phyloP scores from a whole-genome alignment of 2,888 invertebrate genomes.

The Cryptus armator region DNA sequence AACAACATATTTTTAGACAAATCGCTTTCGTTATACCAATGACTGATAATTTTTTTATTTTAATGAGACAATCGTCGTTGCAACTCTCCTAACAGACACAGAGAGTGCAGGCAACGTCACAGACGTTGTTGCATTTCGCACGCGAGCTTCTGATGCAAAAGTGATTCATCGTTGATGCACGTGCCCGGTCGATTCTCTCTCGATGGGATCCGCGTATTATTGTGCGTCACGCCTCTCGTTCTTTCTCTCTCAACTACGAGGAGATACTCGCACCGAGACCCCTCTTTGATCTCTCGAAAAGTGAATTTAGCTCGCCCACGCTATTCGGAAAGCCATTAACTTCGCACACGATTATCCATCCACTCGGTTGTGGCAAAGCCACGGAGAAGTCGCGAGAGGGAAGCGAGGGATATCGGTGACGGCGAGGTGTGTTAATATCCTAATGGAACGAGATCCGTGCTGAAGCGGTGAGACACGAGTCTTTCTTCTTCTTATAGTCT shows the following conservation, averaged over 20 bases:
- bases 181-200: conserved; percentile 63
- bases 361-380: background rate
- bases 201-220: conserved; percentile 54
- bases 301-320: conserved; percentile 69
- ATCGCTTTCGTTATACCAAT: background rate
- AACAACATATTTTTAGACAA: background rate
- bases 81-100: conserved; percentile 9
- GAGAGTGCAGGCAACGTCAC: conserved; percentile 11
- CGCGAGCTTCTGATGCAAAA: conserved; percentile 58
- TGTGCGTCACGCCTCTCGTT: conserved; percentile 60
- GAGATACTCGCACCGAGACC: conserved; percentile 2
- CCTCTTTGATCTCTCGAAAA: conserved; percentile 66
- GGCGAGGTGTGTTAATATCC: conserved; percentile 32
- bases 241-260: background rate
- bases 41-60: background rate
- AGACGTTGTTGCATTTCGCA: conserved; percentile 16
- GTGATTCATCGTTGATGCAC: conserved; percentile 69
- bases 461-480: conserved; percentile 13
- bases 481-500: conserved; percentile 22
- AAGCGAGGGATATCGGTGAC: conserved; percentile 9
- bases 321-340: conserved; percentile 69
- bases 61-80: background rate
- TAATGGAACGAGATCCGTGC: conserved; percentile 39
- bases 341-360: conserved; percentile 64
- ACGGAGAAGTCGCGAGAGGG: background rate